Evolutionary conservation across 1,140 invertebrate genomes (phyloP), one percentile per base, ranked within the genome.

Genomic region (Listronotus oregonensis): DNA sequence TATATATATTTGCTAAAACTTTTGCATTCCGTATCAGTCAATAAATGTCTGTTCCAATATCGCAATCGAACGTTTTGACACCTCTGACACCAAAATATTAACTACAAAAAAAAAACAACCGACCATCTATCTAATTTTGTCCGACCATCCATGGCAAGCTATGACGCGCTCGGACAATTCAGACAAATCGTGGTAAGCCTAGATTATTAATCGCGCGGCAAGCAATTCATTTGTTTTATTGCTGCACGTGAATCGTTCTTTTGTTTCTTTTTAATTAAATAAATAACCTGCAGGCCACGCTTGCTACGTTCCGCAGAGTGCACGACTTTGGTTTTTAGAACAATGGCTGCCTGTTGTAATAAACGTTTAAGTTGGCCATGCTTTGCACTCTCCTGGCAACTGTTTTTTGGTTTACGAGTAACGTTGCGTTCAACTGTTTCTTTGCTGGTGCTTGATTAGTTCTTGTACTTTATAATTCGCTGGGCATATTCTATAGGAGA

Each of bases 241-340:
- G 58, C 32, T 50, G 58, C 47, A 40, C 58, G 58, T 51, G 47
- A 60, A 51, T 40, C 58, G 58, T 51, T 60, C 56, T 59, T 60
- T 60, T 60, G 58, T 60, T 60, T 60, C 58, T 46, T 32, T 59
- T 59, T 59, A 59, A 59, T 59, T 59, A 59, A 59, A 49, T 59
- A 47, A 59, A 59, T 59, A 59, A 49, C 56, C 43, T 47, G 55
- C 21, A 27, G 55, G 17, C 12, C 15, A 15, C 15, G 55, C 18
- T 31, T 32, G 42, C 40, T 46, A 14, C 40, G 42, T 46, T 44
- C 51, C 32, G 34, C 51, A 55, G 51, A 15, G 8, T 17, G 51
- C 51, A 55, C 51, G 51, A 55, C 34, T 55, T 55, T 11, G 32
- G 11, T 44, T 57, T 57, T 31, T 44, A 31, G 42, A 57, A 57